Evolutionary conservation across 2,797 vertebrate genomes (phyloP).

Genomic region (Emydoidea blandingii): DNA sequence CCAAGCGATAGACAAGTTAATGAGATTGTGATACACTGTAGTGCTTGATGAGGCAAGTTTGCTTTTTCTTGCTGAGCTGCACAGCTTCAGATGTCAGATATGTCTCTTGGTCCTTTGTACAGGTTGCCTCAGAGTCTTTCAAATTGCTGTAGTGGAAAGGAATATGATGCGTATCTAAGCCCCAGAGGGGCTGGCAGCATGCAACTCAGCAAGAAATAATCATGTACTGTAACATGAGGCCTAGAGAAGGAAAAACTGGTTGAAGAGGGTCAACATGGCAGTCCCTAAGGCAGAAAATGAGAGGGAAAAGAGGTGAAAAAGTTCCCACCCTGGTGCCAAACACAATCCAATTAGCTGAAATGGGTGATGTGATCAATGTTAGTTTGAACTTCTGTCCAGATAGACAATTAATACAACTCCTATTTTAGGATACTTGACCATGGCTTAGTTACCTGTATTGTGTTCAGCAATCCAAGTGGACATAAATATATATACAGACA

Average conservation of each 20-base stretch:
- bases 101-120: background rate
- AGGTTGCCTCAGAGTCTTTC: constrained; percentile 27
- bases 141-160: background rate
- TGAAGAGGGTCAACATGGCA: background rate
- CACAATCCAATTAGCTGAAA: background rate
- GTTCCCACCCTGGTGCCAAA: background rate
- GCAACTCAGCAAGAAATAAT: background rate
- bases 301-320: background rate
- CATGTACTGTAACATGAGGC: fast-evolving
- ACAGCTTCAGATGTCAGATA: background rate
- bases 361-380: background rate
- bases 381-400: background rate
- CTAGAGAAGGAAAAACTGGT: background rate
- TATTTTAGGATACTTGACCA: background rate
- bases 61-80: background rate
- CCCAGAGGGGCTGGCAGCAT: background rate
- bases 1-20: constrained; percentile 31
- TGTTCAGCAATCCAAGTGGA: background rate
- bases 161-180: background rate
- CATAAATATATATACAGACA: background rate
- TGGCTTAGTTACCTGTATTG: background rate
- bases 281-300: background rate
- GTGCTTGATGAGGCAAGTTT: constrained; percentile 20
- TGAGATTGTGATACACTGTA: background rate
- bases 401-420: background rate